phyloP scores from a whole-genome alignment of 1,140 invertebrate genomes.

The Drosophila parvula region DNA sequence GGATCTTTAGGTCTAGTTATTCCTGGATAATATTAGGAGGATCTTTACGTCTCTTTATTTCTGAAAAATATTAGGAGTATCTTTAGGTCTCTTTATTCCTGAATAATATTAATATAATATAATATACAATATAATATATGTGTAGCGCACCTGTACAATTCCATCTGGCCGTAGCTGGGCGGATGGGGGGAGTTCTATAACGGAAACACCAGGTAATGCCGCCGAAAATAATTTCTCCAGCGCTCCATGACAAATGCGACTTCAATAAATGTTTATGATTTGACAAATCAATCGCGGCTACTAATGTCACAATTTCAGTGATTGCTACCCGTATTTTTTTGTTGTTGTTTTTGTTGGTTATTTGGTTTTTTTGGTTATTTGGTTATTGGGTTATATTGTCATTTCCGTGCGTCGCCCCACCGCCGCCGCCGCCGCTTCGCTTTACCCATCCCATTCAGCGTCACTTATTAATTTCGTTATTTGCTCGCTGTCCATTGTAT shows the following conservation, averaged over 20 bases:
- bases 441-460: constrained; percentile 8
- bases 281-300: constrained; percentile 77
- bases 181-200: no score
- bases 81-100: background rate
- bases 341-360: constrained; percentile 1
- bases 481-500: constrained; percentile 66
- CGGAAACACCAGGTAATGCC: background rate
- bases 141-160: background rate
- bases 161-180: background rate
- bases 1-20: background rate
- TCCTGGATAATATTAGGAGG: no score
- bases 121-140: no score
- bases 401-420: background rate
- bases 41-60: no score
- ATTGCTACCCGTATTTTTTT: constrained; percentile 17
- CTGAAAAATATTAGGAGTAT: no score
- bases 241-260: constrained; percentile 45
- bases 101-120: no score
- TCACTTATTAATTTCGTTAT: constrained; percentile 78
- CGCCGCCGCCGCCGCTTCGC: no score
- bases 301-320: constrained; percentile 66
- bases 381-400: constrained; percentile 4
- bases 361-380: background rate
- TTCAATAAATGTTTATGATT: constrained; percentile 72
- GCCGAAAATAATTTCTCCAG: constrained; percentile 2